These are phyloP conservation scores for Scytalopus superciliaris DNA, from an alignment of 2,113 vertebrate species.

Conservation along the genomic window DNA sequence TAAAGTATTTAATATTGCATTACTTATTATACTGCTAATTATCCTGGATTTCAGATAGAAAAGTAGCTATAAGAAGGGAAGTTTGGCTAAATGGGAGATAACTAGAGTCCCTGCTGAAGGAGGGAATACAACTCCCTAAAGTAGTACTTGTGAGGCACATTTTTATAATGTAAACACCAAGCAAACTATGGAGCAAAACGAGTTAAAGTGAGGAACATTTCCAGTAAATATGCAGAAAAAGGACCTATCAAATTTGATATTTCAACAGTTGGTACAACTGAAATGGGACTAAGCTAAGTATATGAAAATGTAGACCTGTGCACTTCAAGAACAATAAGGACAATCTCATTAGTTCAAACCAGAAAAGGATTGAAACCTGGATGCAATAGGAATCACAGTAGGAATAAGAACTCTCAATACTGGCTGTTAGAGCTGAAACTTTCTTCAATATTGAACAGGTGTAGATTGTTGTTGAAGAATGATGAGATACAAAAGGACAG, in stretches of 20 bases:
- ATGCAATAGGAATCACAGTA: background rate
- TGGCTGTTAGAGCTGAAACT: background rate
- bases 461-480: background rate
- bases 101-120: background rate
- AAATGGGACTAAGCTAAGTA: background rate
- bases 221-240: background rate
- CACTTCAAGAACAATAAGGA: background rate
- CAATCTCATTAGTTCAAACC: background rate
- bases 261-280: background rate
- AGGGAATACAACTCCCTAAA: background rate
- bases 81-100: background rate
- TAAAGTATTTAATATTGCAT: background rate
- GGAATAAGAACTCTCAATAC: background rate
- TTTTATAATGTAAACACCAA: background rate
- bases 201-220: background rate
- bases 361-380: background rate
- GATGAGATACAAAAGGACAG: background rate
- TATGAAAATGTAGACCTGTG: background rate
- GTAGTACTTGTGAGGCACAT: background rate
- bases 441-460: background rate
- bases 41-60: background rate
- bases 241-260: background rate
- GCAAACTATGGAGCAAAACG: rapidly evolving
- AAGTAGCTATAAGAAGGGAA: background rate
- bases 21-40: background rate